Conservation (phyloP, 1,140 invertebrate species). For the Pissodes strobi region DNA sequence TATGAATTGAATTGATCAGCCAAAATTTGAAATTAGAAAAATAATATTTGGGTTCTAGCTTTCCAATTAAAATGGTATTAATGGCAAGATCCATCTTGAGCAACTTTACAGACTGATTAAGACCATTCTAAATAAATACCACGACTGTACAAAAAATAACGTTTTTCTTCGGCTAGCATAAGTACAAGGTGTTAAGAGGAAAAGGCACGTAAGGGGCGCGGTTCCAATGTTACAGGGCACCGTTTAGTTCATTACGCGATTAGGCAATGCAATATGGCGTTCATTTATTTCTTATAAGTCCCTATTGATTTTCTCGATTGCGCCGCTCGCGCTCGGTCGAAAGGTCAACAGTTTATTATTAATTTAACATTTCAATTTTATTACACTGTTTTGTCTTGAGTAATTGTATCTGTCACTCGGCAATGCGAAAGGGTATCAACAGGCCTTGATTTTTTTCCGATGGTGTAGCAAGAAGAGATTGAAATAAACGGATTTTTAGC, state of each 20-base stretch:
- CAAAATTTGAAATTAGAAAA: too few relatives aligned
- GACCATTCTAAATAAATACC: too few relatives aligned
- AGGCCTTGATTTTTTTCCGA: background rate
- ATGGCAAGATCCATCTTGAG: too few relatives aligned
- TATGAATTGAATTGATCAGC: too few relatives aligned
- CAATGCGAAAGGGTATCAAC: background rate
- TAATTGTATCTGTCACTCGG: constrained; percentile 4
- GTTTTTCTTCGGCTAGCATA: too few relatives aligned
- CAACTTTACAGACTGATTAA: too few relatives aligned
- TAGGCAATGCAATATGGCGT: background rate
- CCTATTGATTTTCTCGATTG: constrained; percentile 17
- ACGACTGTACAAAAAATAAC: too few relatives aligned
- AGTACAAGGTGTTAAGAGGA: background rate
- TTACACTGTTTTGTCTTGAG: constrained; percentile 20
- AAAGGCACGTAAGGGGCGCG: background rate
- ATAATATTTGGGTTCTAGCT: too few relatives aligned
- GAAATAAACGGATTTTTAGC: too few relatives aligned
- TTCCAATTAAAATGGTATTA: too few relatives aligned
- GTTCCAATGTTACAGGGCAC: too few relatives aligned
- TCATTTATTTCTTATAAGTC: constrained; percentile 5
- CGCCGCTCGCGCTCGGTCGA: constrained; percentile 3
- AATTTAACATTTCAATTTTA: constrained; percentile 12
- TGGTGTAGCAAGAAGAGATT: too few relatives aligned
- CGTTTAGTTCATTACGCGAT: background rate
- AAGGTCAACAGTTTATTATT: constrained; percentile 16